Base-by-base conservation (phyloP, 2,888 invertebrate species). In the Pyrrhia umbra region DNA sequence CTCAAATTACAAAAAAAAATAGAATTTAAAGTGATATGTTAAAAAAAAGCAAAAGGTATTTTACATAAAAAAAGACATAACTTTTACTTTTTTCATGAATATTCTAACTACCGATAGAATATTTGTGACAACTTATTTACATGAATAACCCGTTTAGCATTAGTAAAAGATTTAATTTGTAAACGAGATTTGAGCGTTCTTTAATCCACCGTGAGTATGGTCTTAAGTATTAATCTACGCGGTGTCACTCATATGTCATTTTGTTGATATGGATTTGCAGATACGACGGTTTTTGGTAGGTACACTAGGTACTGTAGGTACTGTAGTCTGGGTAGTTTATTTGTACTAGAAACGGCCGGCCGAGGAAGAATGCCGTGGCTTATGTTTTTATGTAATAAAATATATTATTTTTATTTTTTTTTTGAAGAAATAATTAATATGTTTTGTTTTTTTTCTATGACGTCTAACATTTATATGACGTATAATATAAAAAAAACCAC, bases 221-320 rank as follows among this genome's bases (percentile, higher is more conserved):
- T 64, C 64, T 77, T 80, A 77, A 63, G 40, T 66, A 75, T 66
- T 71, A 80, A 80, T 81, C 74, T 57, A 51, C 55, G 51, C 40
- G 27, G n/a, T 80, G 79, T 75, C 79, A 80, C 71, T 80, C 80
- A 77, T 50, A 56, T 69, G 79, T 75, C 82, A 68, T 60, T 63
- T 65, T 34, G 45, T 25, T 79, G 68, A 71, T 54, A 55, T 65
- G 81, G 78, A 81, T 81, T 75, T 71, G 72, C 72, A 72, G 65
- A 52, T 62, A 71, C 46, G 49, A 15, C 23, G 23, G 46, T 75
- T 59, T 78, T 64, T 30, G n/a, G 40, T 39, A 40, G 25, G 1
- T 39, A 23, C 49, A 49, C n/a, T n/a, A 42, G 37, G 46, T 46
- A 15, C 23, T 18, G 18, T 62, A 16, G n/a, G 51, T 47, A 49